Conservation (phyloP, 1,140 invertebrate species). For the Hydropsyche tenuis region DNA sequence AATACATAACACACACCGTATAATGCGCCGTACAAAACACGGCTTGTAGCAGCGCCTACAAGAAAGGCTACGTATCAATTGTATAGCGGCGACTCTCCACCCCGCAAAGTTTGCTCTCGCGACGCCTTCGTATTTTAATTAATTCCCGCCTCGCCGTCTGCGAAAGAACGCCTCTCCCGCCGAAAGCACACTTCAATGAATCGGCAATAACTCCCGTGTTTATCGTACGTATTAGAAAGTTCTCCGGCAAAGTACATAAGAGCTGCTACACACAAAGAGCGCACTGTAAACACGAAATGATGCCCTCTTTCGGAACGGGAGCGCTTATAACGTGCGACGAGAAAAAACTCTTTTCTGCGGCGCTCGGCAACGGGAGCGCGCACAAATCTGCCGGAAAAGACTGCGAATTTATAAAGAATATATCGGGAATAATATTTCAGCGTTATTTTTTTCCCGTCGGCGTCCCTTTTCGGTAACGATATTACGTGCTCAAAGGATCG, state of each 20-base stretch:
- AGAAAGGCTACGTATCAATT: background rate
- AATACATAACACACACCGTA: no score
- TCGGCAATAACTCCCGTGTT: constrained; percentile 40
- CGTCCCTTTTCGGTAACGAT: constrained; percentile 42
- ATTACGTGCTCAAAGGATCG: constrained; percentile 46
- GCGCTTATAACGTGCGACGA: constrained; percentile 15
- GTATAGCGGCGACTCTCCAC: background rate
- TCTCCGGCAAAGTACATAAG: constrained; percentile 29
- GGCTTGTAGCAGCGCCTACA: no score
- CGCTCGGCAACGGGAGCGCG: background rate
- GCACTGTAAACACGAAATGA: constrained; percentile 44
- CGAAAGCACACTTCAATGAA: constrained; percentile 39
- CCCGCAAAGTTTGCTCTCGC: background rate
- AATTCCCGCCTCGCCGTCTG: constrained; percentile 26
- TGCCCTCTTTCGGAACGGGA: constrained; percentile 31
- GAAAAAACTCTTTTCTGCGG: constrained; percentile 18
- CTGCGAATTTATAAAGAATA: constrained; percentile 48
- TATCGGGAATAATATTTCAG: constrained; percentile 46
- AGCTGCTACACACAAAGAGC: constrained; percentile 34
- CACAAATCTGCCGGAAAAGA: constrained; percentile 46
- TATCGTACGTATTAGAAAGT: constrained; percentile 43
- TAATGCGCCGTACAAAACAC: no score
- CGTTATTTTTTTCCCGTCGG: constrained; percentile 33
- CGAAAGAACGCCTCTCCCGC: background rate
- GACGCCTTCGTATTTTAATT: constrained; percentile 34